These are phyloP conservation scores for Malacosoma neustria DNA, from an alignment of 2,888 invertebrate genomes.

Conservation along the genomic window DNA sequence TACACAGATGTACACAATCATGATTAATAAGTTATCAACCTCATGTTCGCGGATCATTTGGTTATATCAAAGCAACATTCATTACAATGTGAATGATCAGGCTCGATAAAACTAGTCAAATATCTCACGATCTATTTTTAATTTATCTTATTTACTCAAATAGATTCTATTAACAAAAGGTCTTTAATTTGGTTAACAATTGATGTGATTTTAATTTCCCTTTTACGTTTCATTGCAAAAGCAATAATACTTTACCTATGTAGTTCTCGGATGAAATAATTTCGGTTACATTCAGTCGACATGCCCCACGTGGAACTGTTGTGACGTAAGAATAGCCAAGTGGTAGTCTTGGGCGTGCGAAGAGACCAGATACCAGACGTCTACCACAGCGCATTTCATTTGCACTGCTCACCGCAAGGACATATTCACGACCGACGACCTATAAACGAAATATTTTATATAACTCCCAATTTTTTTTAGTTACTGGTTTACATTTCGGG, in stretches of 20 bases:
- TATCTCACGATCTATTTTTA: neutral
- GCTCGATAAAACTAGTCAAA: neutral
- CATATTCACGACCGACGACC: slow-evolving; percentile 90
- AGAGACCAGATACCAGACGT: slow-evolving; percentile 88
- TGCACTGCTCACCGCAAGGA: slow-evolving; percentile 78
- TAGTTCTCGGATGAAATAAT: slow-evolving; percentile 87
- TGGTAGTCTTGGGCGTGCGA: slow-evolving; percentile 86
- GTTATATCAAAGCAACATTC: slow-evolving; percentile 48
- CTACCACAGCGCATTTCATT: slow-evolving; percentile 69
- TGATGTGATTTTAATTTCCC: neutral
- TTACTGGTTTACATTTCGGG: too few relatives aligned
- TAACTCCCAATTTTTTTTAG: neutral
- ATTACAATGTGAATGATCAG: slow-evolving; percentile 10
- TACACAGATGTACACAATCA: too few relatives aligned
- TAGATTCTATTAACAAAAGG: neutral
- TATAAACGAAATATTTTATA: slow-evolving; percentile 41
- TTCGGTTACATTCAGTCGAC: slow-evolving; percentile 90
- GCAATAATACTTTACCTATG: slow-evolving; percentile 77
- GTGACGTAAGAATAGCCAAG: slow-evolving; percentile 90
- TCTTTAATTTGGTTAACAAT: neutral
- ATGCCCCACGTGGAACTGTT: slow-evolving; percentile 89
- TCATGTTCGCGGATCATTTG: slow-evolving; percentile 48
- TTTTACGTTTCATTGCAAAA: neutral
- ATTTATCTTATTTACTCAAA: neutral
- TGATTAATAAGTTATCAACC: slow-evolving; percentile 51